Base-by-base conservation (phyloP, 1,140 invertebrate genomes). In the Heliothis virescens region DNA sequence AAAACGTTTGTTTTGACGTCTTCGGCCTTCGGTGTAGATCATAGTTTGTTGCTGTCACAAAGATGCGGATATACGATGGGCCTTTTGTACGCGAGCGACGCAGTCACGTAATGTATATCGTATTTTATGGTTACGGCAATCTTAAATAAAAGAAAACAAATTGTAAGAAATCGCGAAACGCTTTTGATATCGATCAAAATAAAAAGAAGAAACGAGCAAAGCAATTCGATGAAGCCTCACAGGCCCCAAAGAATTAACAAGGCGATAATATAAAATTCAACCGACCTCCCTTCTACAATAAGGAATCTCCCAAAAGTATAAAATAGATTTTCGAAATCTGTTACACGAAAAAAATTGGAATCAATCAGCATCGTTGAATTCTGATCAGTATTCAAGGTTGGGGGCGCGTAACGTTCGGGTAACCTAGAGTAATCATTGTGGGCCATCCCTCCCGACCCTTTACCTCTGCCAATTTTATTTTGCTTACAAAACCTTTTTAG, bases 401-500 rank as follows among this genome's bases (percentile, higher is more conserved):
- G 55, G 53, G 72, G 34, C 5, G 55, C 55, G 34, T 2, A 16
- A 47, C n/a, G 26, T 21, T 71, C 13, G 73, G 74, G 74, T 52
- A 60, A 72, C 50, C 50, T 57, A 48, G 52, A 65, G 60, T 76
- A 76, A 76, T 76, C 74, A 76, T 76, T 76, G 74, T 60, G 74
- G 26, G 48, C 74, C 59, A 63, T 76, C 60, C 60, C 29, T 52
- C 59, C 57, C 57, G 53, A 75, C 53, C 73, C 52, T 80, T 75
- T 67, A 29, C 21, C 48, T 16, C 41, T 18, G 34, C 52, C 79
- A 69, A 78, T 78, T 78, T 75, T 80, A 67, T 80, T 80, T 65
- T 75, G 52, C 50, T 75, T 74, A 67, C 60, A 67, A 57, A 80
- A 75, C 79, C 72, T 80, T 80, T 80, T 69, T 60, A 63, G 79